These are phyloP conservation scores for Salminus brasiliensis DNA, from an alignment of 2,113 vertebrate species.

Conservation along the genomic window DNA sequence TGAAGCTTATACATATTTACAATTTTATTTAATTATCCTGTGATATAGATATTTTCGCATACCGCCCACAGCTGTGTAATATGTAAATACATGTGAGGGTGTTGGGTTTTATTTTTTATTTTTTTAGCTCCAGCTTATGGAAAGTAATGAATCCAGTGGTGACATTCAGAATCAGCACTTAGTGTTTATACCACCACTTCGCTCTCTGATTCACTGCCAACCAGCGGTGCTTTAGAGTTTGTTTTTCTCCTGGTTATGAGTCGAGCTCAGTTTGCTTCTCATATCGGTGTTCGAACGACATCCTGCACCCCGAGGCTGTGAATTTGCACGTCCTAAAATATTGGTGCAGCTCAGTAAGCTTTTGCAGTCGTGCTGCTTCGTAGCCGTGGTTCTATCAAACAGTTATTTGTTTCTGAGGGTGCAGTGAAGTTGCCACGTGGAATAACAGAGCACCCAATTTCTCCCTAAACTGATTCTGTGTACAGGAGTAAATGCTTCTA, in stretches of 20 bases:
- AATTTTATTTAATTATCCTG: too few relatives aligned
- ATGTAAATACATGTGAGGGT: not conserved
- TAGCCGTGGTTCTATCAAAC: not conserved
- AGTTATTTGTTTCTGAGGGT: not conserved
- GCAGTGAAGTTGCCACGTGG: not conserved
- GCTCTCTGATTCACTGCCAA: constrained; percentile 13
- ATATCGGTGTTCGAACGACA: not conserved
- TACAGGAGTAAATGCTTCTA: not conserved
- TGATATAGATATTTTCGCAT: too few relatives aligned
- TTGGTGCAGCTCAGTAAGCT: not conserved
- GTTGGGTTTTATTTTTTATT: not conserved
- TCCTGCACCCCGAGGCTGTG: not conserved
- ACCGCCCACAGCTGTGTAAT: too few relatives aligned
- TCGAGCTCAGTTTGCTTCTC: not conserved
- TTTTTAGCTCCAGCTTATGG: constrained; percentile 27
- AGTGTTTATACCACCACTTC: constrained; percentile 28
- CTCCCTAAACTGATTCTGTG: not conserved
- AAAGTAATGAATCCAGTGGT: constrained; percentile 33
- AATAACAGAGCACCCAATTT: not conserved
- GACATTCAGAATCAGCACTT: not conserved
- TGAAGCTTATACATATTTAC: too few relatives aligned
- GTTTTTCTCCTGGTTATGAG: not conserved
- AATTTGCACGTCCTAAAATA: constrained; percentile 1
- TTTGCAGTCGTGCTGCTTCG: not conserved
- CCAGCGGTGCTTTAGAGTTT: not conserved